Conservation (phyloP, 2,888 invertebrate genomes). For the Phragmatobia fuliginosa region DNA sequence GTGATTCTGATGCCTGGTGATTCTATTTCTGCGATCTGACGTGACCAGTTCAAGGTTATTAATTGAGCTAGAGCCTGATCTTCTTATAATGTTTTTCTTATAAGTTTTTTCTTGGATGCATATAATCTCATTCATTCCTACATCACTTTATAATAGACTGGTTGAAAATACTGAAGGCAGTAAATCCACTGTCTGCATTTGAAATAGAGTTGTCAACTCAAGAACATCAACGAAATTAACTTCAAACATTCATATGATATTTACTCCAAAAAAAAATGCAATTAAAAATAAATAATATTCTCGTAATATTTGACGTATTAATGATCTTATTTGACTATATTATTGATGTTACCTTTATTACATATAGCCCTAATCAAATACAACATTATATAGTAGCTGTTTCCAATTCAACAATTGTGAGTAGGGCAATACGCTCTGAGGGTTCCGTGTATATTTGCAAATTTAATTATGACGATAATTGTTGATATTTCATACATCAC, state of each 20-base stretch:
- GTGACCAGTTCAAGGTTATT: slow-evolving; percentile 28
- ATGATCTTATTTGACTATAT: no score
- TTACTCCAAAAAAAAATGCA: no score
- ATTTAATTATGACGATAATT: background rate
- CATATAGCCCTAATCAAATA: background rate
- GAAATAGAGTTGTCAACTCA: no score
- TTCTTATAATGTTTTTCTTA: slow-evolving; percentile 29
- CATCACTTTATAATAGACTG: no score
- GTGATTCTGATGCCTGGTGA: slow-evolving; percentile 26
- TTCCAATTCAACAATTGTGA: background rate
- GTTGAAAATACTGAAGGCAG: no score
- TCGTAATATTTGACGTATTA: no score
- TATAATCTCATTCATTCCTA: no score
- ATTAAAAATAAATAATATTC: no score
- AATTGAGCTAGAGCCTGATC: slow-evolving; percentile 22
- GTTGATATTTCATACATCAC: background rate
- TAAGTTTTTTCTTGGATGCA: background rate
- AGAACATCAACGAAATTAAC: no score
- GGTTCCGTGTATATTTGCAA: background rate
- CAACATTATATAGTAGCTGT: background rate
- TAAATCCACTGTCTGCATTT: no score
- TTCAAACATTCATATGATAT: no score
- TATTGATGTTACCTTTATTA: background rate
- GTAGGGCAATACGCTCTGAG: background rate
- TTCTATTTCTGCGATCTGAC: slow-evolving; percentile 24